These are phyloP conservation scores for Sebastes vulpes DNA, from an alignment of 2,797 vertebrate genomes.

Conservation along the genomic window DNA sequence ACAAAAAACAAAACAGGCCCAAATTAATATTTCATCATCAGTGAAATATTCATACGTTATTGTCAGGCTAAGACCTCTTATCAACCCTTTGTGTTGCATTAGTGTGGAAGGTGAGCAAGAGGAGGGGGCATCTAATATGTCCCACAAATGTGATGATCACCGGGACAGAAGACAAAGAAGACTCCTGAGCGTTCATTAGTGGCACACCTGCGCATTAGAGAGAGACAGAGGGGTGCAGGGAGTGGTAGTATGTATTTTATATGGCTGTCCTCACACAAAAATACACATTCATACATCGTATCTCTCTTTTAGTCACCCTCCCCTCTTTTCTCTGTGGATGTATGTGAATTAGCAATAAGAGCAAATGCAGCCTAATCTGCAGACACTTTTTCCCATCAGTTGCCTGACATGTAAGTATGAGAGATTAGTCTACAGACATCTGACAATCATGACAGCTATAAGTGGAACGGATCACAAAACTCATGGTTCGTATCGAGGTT, in stretches of 20 bases:
- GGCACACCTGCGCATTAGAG: conserved; percentile 42
- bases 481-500: rapidly evolving
- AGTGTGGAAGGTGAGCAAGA: conserved; percentile 9
- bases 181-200: conserved; percentile 80
- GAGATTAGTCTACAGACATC: not conserved
- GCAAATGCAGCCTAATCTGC: not conserved
- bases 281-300: not conserved
- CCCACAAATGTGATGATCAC: conserved; percentile 62
- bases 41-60: conserved; percentile 94
- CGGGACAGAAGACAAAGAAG: conserved; percentile 69
- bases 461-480: too few relatives aligned
- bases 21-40: conserved; percentile 91
- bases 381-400: not conserved
- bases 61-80: conserved; percentile 87
- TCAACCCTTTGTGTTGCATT: conserved; percentile 82
- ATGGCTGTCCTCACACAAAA: not conserved
- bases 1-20: conserved; percentile 57
- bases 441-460: not conserved
- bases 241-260: conserved; percentile 1
- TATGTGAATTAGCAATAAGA: not conserved
- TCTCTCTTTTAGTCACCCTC: not conserved
- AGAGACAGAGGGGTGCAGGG: not conserved
- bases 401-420: not conserved
- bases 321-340: not conserved
- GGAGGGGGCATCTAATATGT: conserved; percentile 65